phyloP scores from a whole-genome alignment of 2,113 vertebrate species.

The Archilochus colubris region DNA sequence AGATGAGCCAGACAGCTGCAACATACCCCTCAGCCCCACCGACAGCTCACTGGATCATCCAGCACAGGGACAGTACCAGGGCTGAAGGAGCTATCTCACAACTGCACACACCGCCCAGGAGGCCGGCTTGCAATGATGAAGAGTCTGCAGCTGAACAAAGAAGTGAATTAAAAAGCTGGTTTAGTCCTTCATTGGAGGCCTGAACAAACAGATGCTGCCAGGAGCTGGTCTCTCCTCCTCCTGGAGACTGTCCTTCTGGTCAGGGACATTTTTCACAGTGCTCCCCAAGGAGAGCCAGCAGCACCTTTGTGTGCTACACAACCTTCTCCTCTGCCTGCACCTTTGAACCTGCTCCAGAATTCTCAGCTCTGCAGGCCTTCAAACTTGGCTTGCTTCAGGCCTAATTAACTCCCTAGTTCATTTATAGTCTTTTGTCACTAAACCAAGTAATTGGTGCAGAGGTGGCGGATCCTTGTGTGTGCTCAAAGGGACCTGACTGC shows the following conservation, averaged over 20 bases:
- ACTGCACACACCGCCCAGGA: accelerated
- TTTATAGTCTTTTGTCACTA: constrained; percentile 52
- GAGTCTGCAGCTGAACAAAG: constrained; percentile 31
- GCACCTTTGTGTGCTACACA: constrained; percentile 16
- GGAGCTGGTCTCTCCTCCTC: not conserved
- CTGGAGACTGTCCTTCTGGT: not conserved
- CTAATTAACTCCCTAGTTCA: constrained; percentile 60
- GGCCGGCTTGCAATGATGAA: not conserved
- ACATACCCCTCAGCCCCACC: not conserved
- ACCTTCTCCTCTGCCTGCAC: not conserved
- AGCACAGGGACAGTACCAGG: not conserved
- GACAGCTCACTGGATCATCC: not conserved
- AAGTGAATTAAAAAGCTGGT: constrained; percentile 19
- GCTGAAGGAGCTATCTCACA: not conserved
- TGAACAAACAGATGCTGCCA: constrained; percentile 28
- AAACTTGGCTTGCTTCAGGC: not conserved
- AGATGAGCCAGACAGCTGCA: constrained; percentile 31
- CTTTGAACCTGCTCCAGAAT: constrained; percentile 35
- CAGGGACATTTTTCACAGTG: not conserved
- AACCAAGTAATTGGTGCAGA: constrained; percentile 8
- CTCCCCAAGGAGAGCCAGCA: not conserved
- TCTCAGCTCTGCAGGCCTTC: constrained; percentile 22
- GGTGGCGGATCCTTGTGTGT: not conserved
- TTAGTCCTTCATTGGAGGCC: not conserved
- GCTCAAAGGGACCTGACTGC: not conserved